Base-by-base conservation (phyloP, 2,797 vertebrate genomes). In the Urocyon cinereoargenteus region DNA sequence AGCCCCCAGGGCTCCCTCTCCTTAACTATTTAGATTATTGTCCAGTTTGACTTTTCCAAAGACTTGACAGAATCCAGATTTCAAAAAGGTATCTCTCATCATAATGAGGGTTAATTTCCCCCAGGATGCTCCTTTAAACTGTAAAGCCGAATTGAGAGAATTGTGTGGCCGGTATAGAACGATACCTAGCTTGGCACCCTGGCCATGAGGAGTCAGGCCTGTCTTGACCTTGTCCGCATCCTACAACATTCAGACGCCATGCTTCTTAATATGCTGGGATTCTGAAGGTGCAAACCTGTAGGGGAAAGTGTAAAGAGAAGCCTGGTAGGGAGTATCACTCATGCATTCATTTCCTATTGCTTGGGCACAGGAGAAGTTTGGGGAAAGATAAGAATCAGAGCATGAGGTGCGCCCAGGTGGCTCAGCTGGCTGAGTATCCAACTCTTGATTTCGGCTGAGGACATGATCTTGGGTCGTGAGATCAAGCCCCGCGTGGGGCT, bases 271-370 rank as follows among this genome's bases (percentile, higher is more conserved):
- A 26, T 31, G 24, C 12, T 78, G 81, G 70, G 90, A 83, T 77
- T 92, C 53, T 84, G 64, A 78, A 86, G 36, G 28, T 83, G 11
- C 78, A 83, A 89, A 90, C 5, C 45, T 40, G 26, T 89, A 55
- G 90, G 59, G 36, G 62, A 19, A 95, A 82, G 5, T 95, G 15
- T 45, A 53, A 90, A 85, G 53, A 96, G 51, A 82, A 94, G 36
- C 4, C 49, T 82, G 13, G n/a, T 64, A 66, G 14, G 93, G 45
- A 91, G 36, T 92, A 59, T 66, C 4, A 84, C 36, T 90, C 34
- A 61, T 70, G 26, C n/a, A 26, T 95, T 90, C 49, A 57, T 64
- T 94, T 92, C 14, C 26, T 83, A 24, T 73, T 51, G 15, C 16
- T 26, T 73, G 16, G 68, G 61, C 22, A 16, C 12, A 79, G 59